Base-by-base conservation (phyloP, 2,797 vertebrate species). In the Parauchenoglanis punctatus region DNA sequence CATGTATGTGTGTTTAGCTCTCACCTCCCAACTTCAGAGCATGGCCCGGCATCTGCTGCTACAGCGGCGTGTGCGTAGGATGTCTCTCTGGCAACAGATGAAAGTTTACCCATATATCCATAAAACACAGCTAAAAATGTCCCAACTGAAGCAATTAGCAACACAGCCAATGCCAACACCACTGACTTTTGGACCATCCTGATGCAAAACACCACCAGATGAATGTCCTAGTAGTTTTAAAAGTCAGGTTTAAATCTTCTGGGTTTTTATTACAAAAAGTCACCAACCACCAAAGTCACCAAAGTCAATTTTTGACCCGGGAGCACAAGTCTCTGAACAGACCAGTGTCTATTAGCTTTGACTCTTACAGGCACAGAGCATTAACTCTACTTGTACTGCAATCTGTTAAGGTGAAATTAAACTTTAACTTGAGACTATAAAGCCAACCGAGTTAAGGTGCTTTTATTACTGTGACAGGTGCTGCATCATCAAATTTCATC, bases 1-100 rank as follows among this genome's bases (percentile, higher is more conserved):
- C 61, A 13, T 15, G 11, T 81, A 10, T 6, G 5, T 35, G 67
- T 49, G 18, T 54, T 23, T 61, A 65, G 46, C 72, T 46, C 95
- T 95, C 92, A 98, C 98, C 97, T 97, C 87, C 98, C 98, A 0
- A 99, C 91, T 87, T 96, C 93, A 0, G 98, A 99, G 89, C 98
- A 99, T 0, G 17, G 94, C 68, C 96, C 96, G 0, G 98, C 97
- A 0, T 99, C 98, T 0, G 98, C 90, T 4, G 98, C 98, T 92
- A 99, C 97, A 0, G 97, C 98, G 0, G 96, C 98, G 72, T 88
- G 96, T 84, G 81, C 58, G 76, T 96, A 97, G 7, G 90, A 88
- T 0, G 92, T 91, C 0, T 10, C 0, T 0, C 84, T 68, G 0
- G 7, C 0, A 0, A 84, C 78, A 0, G 90, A 15, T 0, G 7